Evolutionary conservation across 2,888 invertebrate species (phyloP).

Genomic region (Conops quadrifasciatus): DNA sequence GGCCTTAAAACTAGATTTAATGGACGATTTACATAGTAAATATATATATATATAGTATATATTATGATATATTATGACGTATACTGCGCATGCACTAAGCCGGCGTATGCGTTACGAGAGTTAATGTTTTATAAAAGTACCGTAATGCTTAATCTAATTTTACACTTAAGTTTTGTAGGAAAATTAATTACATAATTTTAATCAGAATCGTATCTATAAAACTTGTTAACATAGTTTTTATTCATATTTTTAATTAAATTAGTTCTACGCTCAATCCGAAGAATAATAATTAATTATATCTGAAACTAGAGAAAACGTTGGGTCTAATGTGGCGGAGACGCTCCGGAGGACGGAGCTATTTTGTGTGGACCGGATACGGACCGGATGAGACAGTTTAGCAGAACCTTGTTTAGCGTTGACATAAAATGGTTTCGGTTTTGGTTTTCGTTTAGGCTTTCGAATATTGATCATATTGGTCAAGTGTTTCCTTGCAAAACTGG

Average conservation of each 20-base stretch:
- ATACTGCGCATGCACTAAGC: conserved; percentile 19
- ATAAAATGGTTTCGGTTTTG: too few species aligned
- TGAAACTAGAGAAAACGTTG: conserved; percentile 20
- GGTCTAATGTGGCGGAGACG: too few species aligned
- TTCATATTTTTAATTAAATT: conserved; percentile 18
- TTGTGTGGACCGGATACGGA: neutral
- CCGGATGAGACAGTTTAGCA: neutral
- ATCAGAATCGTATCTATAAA: conserved; percentile 17
- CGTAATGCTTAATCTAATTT: conserved; percentile 17
- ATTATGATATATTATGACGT: conserved; percentile 39
- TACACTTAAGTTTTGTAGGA: conserved; percentile 16
- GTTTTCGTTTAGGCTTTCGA: too few species aligned
- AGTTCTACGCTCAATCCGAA: conserved; percentile 18
- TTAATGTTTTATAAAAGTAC: conserved; percentile 47
- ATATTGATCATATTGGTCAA: too few species aligned
- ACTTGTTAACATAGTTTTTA: conserved; percentile 23
- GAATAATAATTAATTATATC: conserved; percentile 8
- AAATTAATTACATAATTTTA: conserved; percentile 19
- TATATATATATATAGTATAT: conserved; percentile 46
- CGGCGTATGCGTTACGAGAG: conserved; percentile 26
- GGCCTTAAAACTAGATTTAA: conserved; percentile 52
- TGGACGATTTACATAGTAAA: conserved; percentile 42
- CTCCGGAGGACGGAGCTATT: too few species aligned
- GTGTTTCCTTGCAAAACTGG: too few species aligned
- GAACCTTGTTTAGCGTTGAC: too few species aligned